Evolutionary conservation across 2,888 invertebrate genomes (phyloP).

Genomic region (Himalopsyche japonica): DNA sequence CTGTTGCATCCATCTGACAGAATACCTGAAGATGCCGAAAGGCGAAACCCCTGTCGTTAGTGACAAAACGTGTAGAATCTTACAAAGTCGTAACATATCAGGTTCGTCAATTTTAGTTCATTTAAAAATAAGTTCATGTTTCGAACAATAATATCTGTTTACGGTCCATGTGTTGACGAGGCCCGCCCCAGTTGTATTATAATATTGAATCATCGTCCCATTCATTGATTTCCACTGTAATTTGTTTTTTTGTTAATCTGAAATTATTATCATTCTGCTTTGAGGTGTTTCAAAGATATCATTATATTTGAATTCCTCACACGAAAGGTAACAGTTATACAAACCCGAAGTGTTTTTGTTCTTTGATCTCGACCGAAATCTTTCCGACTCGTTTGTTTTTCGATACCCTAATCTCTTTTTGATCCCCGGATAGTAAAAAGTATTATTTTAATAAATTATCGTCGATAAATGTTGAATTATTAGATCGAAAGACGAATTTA

Average conservation of each 20-base stretch:
- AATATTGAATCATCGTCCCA: not conserved
- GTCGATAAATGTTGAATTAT: no score
- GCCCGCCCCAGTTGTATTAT: not conserved
- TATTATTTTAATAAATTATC: no score
- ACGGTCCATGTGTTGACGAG: not conserved
- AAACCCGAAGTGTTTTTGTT: not conserved
- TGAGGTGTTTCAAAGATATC: not conserved
- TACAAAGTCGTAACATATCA: no score
- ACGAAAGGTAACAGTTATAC: not conserved
- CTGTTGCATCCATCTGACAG: no score
- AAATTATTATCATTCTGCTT: not conserved
- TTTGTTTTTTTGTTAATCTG: constrained; percentile 1
- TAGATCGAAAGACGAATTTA: no score
- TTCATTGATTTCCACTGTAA: not conserved
- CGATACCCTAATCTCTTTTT: not conserved
- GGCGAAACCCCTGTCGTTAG: no score
- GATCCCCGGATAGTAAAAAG: not conserved
- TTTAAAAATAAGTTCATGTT: no score
- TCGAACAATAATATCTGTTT: not conserved
- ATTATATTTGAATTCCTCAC: not conserved
- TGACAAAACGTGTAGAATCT: no score
- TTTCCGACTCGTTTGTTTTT: not conserved
- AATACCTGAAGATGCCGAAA: no score
- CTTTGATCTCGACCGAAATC: not conserved
- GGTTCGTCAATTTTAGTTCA: no score